Percentiles rank a stretch among this genome's conserved stretches.
These are phyloP conservation scores for Notodonta ziczac DNA, from an alignment of 2,888 invertebrate species.

Conservation along the genomic window DNA sequence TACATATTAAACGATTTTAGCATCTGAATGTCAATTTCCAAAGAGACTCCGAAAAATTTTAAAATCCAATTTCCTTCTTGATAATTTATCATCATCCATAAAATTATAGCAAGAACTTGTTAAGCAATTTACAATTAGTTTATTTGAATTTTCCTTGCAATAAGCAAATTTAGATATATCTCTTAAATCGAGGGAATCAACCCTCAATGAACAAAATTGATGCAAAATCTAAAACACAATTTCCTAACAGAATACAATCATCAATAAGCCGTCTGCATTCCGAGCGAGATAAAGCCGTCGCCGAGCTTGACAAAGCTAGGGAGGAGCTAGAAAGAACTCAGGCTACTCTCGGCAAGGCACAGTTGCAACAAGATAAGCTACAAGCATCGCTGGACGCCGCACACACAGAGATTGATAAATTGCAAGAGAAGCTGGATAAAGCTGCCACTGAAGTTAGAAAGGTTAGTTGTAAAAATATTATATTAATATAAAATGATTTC, in stretches of 20 bases:
- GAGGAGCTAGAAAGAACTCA: conserved; percentile 96
- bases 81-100: too few relatives aligned
- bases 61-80: too few relatives aligned
- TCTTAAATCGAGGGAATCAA: too few relatives aligned
- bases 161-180: too few relatives aligned
- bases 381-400: conserved; percentile 95
- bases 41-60: too few relatives aligned
- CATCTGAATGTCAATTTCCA: too few relatives aligned
- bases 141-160: too few relatives aligned
- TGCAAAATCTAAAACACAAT: not conserved
- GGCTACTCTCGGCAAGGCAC: conserved; percentile 95
- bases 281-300: conserved; percentile 94
- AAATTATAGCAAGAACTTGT: too few relatives aligned
- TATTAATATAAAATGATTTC: not conserved
- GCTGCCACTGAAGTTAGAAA: conserved; percentile 92
- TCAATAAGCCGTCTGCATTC: conserved; percentile 93
- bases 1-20: too few relatives aligned
- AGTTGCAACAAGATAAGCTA: conserved; percentile 95
- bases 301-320: conserved; percentile 93
- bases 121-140: too few relatives aligned
- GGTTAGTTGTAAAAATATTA: conserved; percentile 73
- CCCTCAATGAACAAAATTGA: too few relatives aligned
- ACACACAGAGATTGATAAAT: conserved; percentile 94
- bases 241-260: conserved; percentile 86
- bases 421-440: conserved; percentile 95